Evolutionary conservation across 2,888 invertebrate species (phyloP).

Genomic region (Campoplex capitator): DNA sequence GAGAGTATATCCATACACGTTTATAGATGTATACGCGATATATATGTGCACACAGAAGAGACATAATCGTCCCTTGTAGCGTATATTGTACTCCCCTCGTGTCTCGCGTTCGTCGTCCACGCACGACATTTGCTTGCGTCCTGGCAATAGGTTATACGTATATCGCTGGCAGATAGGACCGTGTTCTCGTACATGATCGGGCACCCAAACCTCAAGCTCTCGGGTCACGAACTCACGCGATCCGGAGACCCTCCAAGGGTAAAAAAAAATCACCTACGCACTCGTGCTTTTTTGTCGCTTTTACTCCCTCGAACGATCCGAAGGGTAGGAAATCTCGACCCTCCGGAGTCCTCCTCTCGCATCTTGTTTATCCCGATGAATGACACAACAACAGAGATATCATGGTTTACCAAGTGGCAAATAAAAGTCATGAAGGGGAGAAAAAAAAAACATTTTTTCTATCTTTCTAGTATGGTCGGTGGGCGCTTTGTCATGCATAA

Average conservation of each 20-base stretch:
- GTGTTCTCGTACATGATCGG: conserved; percentile 26
- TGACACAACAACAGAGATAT: background rate
- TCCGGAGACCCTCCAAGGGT: background rate
- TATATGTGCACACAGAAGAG: background rate
- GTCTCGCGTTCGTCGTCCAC: conserved; percentile 31
- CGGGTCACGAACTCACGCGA: conserved; percentile 50
- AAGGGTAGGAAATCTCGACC: conserved; percentile 6
- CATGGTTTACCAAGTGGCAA: background rate
- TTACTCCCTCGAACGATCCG: background rate
- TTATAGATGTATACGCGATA: background rate
- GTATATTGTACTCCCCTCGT: conserved; percentile 27
- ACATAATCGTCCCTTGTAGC: conserved; percentile 22
- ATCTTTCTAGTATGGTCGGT: background rate
- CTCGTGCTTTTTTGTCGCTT: background rate
- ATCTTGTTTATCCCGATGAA: background rate
- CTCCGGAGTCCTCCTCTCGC: background rate
- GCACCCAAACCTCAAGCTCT: conserved; percentile 39
- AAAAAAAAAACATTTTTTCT: background rate
- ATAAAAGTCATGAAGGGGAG: background rate
- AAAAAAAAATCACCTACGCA: conserved; percentile 7
- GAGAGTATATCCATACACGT: background rate
- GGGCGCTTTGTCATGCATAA: too few species aligned
- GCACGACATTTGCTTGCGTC: conserved; percentile 59
- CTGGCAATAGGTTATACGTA: background rate
- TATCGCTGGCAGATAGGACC: background rate